Percentiles rank a stretch among this genome's conserved stretches.
These are phyloP conservation scores for Eledona agricola DNA, from an alignment of 2,888 invertebrate species.

Conservation along the genomic window DNA sequence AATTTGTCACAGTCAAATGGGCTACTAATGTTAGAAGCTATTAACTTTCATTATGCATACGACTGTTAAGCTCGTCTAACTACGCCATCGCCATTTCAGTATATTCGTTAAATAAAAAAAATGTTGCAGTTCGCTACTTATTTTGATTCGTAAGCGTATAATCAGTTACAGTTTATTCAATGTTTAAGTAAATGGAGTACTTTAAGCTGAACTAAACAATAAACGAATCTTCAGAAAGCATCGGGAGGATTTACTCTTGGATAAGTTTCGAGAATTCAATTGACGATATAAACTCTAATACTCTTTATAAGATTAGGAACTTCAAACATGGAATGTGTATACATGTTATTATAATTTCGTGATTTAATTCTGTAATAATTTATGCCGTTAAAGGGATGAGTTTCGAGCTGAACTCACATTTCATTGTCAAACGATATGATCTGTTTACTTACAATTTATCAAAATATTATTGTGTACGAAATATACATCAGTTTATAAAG, in stretches of 20 bases:
- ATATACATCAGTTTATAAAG: conserved; percentile 45
- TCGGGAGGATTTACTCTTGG: conserved; percentile 16
- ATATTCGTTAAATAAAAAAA: background rate
- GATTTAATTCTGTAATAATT: conserved; percentile 40
- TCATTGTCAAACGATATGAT: conserved; percentile 52
- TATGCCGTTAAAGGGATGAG: conserved; percentile 29
- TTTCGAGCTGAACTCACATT: conserved; percentile 44
- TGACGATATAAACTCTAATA: conserved; percentile 1
- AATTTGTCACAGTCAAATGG: conserved; percentile 27
- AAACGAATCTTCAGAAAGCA: conserved; percentile 24
- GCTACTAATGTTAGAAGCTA: conserved; percentile 26
- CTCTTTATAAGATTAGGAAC: too few relatives aligned
- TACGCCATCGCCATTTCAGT: background rate
- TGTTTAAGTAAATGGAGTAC: conserved; percentile 29
- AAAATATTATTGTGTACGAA: conserved; percentile 53
- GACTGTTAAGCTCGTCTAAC: conserved; percentile 17
- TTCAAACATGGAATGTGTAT: too few relatives aligned
- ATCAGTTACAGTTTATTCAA: conserved; percentile 18
- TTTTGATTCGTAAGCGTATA: conserved; percentile 2
- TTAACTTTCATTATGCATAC: conserved; percentile 29
- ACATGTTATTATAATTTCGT: conserved; percentile 37
- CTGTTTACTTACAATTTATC: conserved; percentile 55
- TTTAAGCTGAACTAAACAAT: conserved; percentile 31
- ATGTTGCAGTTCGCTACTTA: conserved; percentile 7
- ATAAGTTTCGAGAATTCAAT: conserved; percentile 13